Evolutionary conservation across 2,797 vertebrate genomes (phyloP), one percentile per base, ranked within the genome.

Genomic region (Lophotriccus pileatus): DNA sequence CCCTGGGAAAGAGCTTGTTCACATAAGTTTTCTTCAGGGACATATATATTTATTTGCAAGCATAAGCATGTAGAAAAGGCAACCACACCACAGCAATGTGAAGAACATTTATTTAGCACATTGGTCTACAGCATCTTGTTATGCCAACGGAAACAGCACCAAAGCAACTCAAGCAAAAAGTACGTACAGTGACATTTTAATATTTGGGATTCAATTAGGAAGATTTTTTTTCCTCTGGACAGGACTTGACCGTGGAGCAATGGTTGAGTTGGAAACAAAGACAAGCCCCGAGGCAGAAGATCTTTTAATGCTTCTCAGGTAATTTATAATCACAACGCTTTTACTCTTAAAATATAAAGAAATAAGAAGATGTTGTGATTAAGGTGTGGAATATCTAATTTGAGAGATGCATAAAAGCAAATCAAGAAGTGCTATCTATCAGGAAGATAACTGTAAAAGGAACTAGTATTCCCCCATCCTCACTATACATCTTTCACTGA

Each of bases 351-450:
- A 63, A 89, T 78, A 87, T 58, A 60, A 72, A 95, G 55, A 90
- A 83, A 60, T 55, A 90, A 88, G 63, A 81, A 46, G 59, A 36
- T 91, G 66, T 52, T 73, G 62, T 88, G 87, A 94, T 94, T 94
- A 90, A 94, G 44, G 74, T 63, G 75, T 58, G 70, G 93, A 95
- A 96, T 92, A 56, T 47, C 66, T 95, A 88, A 96, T 87, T 60
- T 76, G 70, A 95, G 91, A 76, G 27, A 67, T 41, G 60, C 46
- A 95, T 89, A 64, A 93, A 93, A 78, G 63, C 66, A 95, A 91
- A 88, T 91, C 66, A 85, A 63, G 75, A 49, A 89, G 47, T 56
- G 69, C 55, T 93, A 93, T 86, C 82, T 85, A 81, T 85, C 92
- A 95, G 41, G 49, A 95, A 93, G 47, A 75, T 56, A 93, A 89